Evolutionary conservation across 2,113 vertebrate genomes (phyloP).

Genomic region (Tragelaphus scriptus): DNA sequence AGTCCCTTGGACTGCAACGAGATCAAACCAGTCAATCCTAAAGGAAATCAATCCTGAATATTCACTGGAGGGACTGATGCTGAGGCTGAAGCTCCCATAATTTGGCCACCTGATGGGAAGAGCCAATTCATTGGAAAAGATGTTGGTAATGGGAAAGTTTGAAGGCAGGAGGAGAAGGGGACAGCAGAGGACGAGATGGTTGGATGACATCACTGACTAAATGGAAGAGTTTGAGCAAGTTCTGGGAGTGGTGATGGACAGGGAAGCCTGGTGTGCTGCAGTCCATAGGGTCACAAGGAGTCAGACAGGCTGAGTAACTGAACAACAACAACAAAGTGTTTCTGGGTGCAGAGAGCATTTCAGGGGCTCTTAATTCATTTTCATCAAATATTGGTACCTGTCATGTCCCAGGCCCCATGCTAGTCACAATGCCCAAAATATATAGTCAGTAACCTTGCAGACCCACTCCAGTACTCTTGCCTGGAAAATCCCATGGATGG

Average conservation of each 20-base stretch:
- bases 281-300: background rate
- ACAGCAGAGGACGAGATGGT: background rate
- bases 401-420: background rate
- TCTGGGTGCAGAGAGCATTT: background rate
- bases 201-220: background rate
- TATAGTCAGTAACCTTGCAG: background rate
- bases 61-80: background rate
- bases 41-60: background rate
- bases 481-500: no score
- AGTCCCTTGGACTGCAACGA: background rate
- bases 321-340: background rate
- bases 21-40: background rate
- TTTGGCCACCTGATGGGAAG: background rate
- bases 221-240: background rate
- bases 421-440: background rate
- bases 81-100: background rate
- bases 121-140: background rate
- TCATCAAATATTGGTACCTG: background rate
- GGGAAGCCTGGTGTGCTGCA: background rate
- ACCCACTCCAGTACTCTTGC: background rate
- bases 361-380: background rate
- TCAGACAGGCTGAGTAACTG: background rate
- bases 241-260: background rate
- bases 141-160: rapidly evolving
- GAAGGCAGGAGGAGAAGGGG: background rate